Conservation (phyloP, 2,113 vertebrate genomes). For the Mesocricetus auratus region DNA sequence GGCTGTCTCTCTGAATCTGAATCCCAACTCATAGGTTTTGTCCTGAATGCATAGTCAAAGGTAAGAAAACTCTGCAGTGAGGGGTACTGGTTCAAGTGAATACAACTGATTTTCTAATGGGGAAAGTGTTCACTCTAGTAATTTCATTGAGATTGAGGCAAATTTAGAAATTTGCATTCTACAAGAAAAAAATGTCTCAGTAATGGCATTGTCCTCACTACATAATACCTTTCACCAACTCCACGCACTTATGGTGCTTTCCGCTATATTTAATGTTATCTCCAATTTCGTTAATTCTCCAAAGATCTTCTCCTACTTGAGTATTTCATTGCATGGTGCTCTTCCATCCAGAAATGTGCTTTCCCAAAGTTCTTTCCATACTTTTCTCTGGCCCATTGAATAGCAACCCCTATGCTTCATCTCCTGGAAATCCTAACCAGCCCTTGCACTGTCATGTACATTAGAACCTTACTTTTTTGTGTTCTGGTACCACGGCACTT, state of each 20-base stretch:
- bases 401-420: not conserved
- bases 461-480: not conserved
- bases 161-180: not conserved
- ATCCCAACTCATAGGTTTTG: not conserved
- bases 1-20: not conserved
- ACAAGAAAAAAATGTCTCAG: not conserved
- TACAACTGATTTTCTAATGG: not conserved
- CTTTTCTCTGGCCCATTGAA: not conserved
- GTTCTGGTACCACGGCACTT: not conserved
- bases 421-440: not conserved
- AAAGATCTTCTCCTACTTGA: not conserved
- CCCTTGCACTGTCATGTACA: not conserved
- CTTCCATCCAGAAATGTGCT: not conserved
- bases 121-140: not conserved
- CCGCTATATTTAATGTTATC: not conserved
- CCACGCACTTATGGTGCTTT: not conserved
- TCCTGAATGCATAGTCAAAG: not conserved
- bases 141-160: not conserved
- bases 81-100: not conserved
- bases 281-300: not conserved
- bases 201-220: not conserved
- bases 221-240: not conserved
- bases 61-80: not conserved
- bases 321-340: not conserved
- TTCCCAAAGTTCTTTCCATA: not conserved